Evolutionary conservation across 2,888 invertebrate species (phyloP).

Genomic region (Volucella inanis): DNA sequence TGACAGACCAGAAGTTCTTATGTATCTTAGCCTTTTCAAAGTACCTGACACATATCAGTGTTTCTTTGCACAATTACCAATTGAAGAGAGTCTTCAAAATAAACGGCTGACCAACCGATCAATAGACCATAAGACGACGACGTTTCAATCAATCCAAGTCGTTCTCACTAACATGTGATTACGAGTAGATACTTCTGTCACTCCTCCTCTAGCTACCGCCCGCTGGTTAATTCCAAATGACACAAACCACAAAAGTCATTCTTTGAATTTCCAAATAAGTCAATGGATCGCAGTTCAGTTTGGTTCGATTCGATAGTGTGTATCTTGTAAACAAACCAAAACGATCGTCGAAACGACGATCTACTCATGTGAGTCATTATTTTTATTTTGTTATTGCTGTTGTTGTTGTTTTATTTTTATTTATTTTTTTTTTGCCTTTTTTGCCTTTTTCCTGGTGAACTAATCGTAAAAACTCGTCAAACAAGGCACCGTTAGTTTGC

Average conservation of each 20-base stretch:
- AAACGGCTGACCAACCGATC: constrained; percentile 6
- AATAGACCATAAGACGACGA: background rate
- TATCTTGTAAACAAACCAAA: background rate
- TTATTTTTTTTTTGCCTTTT: background rate
- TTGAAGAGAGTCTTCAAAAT: constrained; percentile 21
- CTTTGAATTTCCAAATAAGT: constrained; percentile 24
- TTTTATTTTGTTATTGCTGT: constrained; percentile 1
- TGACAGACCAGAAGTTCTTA: constrained; percentile 4
- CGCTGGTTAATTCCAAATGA: background rate
- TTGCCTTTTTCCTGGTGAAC: constrained; percentile 15
- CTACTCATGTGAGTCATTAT: constrained; percentile 25
- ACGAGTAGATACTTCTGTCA: background rate
- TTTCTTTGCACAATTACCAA: constrained; percentile 31
- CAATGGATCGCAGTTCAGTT: background rate
- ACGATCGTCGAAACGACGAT: constrained; percentile 5
- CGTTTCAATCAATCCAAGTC: background rate
- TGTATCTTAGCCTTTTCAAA: background rate
- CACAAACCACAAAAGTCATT: constrained; percentile 3
- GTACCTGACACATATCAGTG: constrained; percentile 27
- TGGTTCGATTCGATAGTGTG: background rate
- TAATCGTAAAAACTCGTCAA: constrained; percentile 54
- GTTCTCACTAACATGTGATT: constrained; percentile 5
- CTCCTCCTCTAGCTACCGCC: background rate
- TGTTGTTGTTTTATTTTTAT: constrained; percentile 5
- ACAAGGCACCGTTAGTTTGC: constrained; percentile 59